These are phyloP conservation scores for Sitobion miscanthi DNA, from an alignment of 1,140 invertebrate genomes.

Conservation along the genomic window DNA sequence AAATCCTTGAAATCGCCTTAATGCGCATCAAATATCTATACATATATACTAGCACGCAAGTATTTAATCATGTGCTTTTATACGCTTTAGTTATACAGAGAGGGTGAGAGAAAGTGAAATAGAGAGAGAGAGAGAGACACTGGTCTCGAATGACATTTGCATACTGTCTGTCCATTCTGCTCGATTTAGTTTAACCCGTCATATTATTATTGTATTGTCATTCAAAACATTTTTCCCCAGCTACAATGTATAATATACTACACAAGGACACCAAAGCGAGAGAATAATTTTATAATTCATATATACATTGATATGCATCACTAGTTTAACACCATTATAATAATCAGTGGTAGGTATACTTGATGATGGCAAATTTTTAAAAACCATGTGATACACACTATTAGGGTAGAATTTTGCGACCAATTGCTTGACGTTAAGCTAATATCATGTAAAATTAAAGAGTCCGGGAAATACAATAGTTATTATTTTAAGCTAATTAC, in stretches of 20 bases:
- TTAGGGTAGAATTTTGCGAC: neutral
- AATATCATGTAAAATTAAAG: neutral
- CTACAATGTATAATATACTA: neutral
- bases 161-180: neutral
- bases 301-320: too few relatives aligned
- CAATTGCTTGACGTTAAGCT: too few relatives aligned
- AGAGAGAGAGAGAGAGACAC: neutral
- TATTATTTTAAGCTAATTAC: neutral
- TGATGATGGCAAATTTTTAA: too few relatives aligned
- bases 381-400: too few relatives aligned
- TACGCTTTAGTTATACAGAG: neutral
- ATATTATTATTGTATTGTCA: neutral
- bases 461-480: too few relatives aligned
- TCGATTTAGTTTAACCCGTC: constrained; percentile 5
- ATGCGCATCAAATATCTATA: neutral
- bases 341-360: too few relatives aligned
- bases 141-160: neutral
- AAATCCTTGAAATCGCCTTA: neutral
- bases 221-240: neutral
- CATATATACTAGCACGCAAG: neutral
- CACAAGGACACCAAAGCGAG: neutral
- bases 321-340: too few relatives aligned
- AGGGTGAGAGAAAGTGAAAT: too few relatives aligned
- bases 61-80: neutral
- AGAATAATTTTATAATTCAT: too few relatives aligned